These are phyloP conservation scores for Campylomormyrus numenius DNA, from an alignment of 2,113 vertebrate genomes.

Conservation along the genomic window DNA sequence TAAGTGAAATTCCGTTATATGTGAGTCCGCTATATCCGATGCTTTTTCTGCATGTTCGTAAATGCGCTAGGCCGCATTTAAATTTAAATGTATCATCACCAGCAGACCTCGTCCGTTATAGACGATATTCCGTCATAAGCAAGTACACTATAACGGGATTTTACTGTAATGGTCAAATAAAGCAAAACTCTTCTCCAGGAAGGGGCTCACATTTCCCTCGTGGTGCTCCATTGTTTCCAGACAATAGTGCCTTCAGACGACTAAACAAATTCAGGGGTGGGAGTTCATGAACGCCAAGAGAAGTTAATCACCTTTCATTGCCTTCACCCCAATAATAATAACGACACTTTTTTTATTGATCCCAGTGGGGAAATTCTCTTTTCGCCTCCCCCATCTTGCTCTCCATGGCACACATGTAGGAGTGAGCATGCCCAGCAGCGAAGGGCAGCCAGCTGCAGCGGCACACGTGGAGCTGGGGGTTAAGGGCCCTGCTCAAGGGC, in stretches of 20 bases:
- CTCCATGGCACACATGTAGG: not conserved
- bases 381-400: not conserved
- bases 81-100: too few species aligned
- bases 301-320: not conserved
- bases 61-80: too few species aligned
- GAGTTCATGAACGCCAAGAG: not conserved
- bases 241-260: not conserved
- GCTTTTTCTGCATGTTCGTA: too few species aligned
- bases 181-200: not conserved
- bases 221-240: not conserved
- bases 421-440: not conserved
- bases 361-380: not conserved
- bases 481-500: too few species aligned
- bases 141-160: too few species aligned
- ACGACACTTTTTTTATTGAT: not conserved
- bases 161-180: not conserved
- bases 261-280: not conserved
- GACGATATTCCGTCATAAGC: too few species aligned
- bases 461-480: not conserved
- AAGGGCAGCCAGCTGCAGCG: not conserved
- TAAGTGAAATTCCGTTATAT: too few species aligned
- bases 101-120: too few species aligned
- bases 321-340: not conserved
- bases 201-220: not conserved
- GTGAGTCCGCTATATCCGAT: too few species aligned